Evolutionary conservation across 2,797 vertebrate genomes (phyloP), one percentile per base, ranked within the genome.

Genomic region (Sus cebifrons): DNA sequence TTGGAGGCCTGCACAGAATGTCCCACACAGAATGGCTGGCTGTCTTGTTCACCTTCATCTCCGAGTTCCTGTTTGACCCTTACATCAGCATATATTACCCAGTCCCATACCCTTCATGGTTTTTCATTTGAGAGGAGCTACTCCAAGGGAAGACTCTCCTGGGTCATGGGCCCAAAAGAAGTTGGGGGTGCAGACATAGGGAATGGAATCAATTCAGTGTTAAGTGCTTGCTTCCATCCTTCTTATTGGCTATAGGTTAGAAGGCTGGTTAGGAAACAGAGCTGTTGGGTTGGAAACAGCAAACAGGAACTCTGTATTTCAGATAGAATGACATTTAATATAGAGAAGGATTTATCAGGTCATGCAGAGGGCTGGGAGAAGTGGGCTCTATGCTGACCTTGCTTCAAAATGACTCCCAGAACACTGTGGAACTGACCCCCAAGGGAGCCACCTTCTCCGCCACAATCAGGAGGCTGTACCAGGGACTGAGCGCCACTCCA

Each of bases 21-120:
- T 94, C 93, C 95, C 74, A 56, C 68, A 81, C 86, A 81, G 65
- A 92, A 89, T 67, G 36, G 58, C 90, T 92, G 94, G 70, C 88
- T 86, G 91, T 91, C 93, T 87, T 54, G n/a, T 79, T 97, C 96
- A 97, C 91, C 96, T 94, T 97, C 94, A 81, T 91, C 40, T 81
- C 44, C 0, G 9, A 92, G 86, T 86, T 96, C 90, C 89, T 77
- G 11, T 84, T 65, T 97, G 97, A 95, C 95, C 93, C 95, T 97
- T 94, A 96, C 79, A 94, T 98, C 96, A 93, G 96, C 96, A 94
- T 97, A 67, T 87, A 96, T 96, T 96, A 96, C 68, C 17, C 44
- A 71, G 58, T 49, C 27, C 64, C 83, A 40, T 12, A 14, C 20
- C 58, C 83, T 83, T 91, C 83, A 9, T 36, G 62, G 56, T 20